Evolutionary conservation across 2,888 invertebrate genomes (phyloP).

Genomic region (Polydrusus pterygomalis): DNA sequence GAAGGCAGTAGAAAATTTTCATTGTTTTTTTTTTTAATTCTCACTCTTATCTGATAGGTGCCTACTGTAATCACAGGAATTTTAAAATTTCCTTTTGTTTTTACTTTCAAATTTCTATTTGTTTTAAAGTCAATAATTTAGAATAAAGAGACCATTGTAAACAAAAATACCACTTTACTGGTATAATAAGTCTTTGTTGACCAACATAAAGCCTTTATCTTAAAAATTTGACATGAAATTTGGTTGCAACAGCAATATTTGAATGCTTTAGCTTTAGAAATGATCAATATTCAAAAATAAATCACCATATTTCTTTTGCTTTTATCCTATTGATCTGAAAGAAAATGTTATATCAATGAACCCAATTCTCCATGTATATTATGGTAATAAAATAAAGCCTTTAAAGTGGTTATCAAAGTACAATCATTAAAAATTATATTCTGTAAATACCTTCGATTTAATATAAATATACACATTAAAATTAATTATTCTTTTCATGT

Average conservation of each 20-base stretch:
- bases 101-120: too few species aligned
- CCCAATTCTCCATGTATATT: too few species aligned
- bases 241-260: too few species aligned
- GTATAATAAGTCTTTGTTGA: not conserved
- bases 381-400: too few species aligned
- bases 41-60: not conserved
- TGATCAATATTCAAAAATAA: too few species aligned
- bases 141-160: not conserved
- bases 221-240: not conserved
- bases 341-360: too few species aligned
- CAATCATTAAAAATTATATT: not conserved
- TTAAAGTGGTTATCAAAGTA: too few species aligned
- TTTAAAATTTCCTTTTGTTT: too few species aligned
- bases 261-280: too few species aligned
- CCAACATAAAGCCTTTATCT: not conserved
- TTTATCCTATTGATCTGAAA: too few species aligned
- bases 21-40: not conserved
- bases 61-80: too few species aligned
- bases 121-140: not conserved
- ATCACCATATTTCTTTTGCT: too few species aligned
- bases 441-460: constrained; percentile 17
- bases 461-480: constrained; percentile 43
- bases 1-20: constrained; percentile 1
- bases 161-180: constrained; percentile 4
- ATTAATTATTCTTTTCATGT: constrained; percentile 34